Evolutionary conservation across 2,888 invertebrate genomes (phyloP), one percentile per base, ranked within the genome.

Genomic region (Drosophila vallismaia): DNA sequence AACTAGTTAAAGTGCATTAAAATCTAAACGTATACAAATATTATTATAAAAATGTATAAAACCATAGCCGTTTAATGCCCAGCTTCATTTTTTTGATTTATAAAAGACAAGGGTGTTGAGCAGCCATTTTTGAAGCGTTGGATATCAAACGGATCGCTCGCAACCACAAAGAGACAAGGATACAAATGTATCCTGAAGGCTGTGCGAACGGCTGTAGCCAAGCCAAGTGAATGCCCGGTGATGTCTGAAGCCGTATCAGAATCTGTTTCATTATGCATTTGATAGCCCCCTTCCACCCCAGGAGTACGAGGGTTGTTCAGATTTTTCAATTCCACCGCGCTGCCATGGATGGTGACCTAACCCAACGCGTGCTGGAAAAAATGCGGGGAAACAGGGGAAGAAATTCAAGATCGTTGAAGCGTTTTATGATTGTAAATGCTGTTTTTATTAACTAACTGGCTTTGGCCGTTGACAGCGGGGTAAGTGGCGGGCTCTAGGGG

Each of bases 391-490:
- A 36, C 12, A 53, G 14, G 50, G 67, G 56, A 38, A 49, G 55
- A 44, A 26, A 26, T 10, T 48, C 26, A 26, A 45, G 56, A 60
- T 49, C 44, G 48, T 14, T 64, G 70, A 60, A 74, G 52, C 68
- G 68, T 68, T 76, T 70, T 71, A 54, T 60, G 66, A 72, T 84
- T 84, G 75, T 71, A 71, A 81, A 84, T 84, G 73, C 70, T 70
- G 70, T 70, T 82, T 82, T 85, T 69, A 81, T 84, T 76, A 75
- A 78, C 80, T 81, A 73, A 62, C 62, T 70, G 69, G 68, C 68
- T 70, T 51, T 73, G 49, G 53, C 38, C 64, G 69, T 54, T 76
- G 84, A 84, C 82, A 81, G 38, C 68, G 55, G 60, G 66, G 71
- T 57, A 58, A 55, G 72, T 76, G 69, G 55, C 40, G 66, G 48